phyloP scores from a whole-genome alignment of 2,888 invertebrate genomes.

The Zaprionus obscuricornis region DNA sequence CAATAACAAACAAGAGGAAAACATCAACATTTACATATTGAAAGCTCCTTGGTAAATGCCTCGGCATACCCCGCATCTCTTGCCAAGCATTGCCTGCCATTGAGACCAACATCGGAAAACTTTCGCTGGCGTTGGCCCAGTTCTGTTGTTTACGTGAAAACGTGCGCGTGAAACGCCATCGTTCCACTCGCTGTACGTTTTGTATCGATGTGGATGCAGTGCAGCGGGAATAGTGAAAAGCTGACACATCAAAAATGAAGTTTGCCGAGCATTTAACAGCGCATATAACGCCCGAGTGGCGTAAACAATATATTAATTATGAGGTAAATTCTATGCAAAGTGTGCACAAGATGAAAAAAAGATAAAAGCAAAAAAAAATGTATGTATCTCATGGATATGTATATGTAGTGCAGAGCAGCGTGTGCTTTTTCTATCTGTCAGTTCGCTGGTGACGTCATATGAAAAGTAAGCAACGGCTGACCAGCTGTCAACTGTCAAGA shows the following conservation, averaged over 20 bases:
- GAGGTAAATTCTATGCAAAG: conserved; percentile 84
- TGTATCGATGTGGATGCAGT: conserved; percentile 62
- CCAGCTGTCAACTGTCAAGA: conserved; percentile 59
- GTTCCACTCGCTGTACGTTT: conserved; percentile 18
- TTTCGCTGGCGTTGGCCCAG: conserved; percentile 68
- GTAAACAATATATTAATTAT: conserved; percentile 92
- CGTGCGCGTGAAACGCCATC: conserved; percentile 63
- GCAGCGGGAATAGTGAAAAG: conserved; percentile 40
- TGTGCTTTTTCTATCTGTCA: conserved; percentile 69
- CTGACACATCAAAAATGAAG: conserved; percentile 87
- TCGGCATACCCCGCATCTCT: not conserved
- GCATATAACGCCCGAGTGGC: conserved; percentile 96
- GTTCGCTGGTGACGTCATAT: conserved; percentile 61
- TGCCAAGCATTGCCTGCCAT: conserved; percentile 23
- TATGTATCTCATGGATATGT: conserved; percentile 51
- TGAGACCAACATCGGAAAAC: conserved; percentile 57
- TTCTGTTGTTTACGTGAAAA: conserved; percentile 75
- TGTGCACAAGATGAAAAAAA: conserved; percentile 7
- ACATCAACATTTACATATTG: conserved; percentile 60
- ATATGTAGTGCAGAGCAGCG: conserved; percentile 38
- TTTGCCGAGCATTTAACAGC: conserved; percentile 94
- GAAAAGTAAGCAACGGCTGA: conserved; percentile 50
- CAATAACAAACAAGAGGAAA: conserved; percentile 49
- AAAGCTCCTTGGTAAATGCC: conserved; percentile 49
- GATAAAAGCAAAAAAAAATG: no score